A percentile compares a stretch with the other conserved stretches of the same genome.
Conservation (phyloP, 2,797 vertebrate species). For the Siniperca scherzeri region DNA sequence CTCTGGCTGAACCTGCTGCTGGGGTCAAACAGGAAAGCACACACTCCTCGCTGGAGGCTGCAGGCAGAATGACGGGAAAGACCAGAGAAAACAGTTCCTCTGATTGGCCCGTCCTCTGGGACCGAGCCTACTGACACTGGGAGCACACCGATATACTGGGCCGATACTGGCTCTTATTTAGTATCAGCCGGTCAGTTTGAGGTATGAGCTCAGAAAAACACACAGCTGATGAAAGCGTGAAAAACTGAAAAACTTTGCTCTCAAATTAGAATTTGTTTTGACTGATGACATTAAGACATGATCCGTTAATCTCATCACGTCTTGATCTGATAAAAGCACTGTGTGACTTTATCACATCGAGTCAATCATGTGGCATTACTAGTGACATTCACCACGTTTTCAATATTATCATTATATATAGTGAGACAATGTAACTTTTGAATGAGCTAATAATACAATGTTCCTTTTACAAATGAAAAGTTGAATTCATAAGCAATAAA, state of each 20-base stretch:
- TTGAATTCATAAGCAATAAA: neutral
- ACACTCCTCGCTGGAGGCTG: conserved; percentile 56
- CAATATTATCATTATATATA: neutral
- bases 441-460: neutral
- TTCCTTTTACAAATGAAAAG: neutral
- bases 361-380: neutral
- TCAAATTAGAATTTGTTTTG: neutral
- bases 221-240: neutral
- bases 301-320: conserved; percentile 4
- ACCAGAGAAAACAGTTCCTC: conserved; percentile 50
- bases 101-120: conserved; percentile 50
- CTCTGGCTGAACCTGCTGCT: conserved; percentile 70
- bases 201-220: conserved; percentile 8
- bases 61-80: conserved; percentile 58
- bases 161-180: conserved; percentile 5
- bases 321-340: conserved; percentile 11
- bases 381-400: neutral
- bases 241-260: neutral
- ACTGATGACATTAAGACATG: neutral
- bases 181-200: neutral
- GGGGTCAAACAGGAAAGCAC: conserved; percentile 76
- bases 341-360: conserved; percentile 12
- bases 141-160: neutral
- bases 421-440: neutral
- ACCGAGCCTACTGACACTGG: conserved; percentile 31